Evolutionary conservation across 2,888 invertebrate genomes (phyloP), one percentile per base, ranked within the genome.

Genomic region (Lobophora halterata): DNA sequence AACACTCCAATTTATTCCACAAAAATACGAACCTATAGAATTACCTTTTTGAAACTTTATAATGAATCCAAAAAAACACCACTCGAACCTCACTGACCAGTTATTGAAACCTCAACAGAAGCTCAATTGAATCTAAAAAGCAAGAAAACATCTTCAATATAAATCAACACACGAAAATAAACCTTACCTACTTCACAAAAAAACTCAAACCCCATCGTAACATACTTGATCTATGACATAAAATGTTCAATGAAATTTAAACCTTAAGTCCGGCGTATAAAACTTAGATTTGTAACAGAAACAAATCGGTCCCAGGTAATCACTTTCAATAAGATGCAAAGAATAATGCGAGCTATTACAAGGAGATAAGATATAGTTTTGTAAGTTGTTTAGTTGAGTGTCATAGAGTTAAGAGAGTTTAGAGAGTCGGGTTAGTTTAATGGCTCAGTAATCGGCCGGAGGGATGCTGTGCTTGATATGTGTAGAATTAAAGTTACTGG

Each of bases 381-480:
- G 31, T 44, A 13, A 25, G 21, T 34, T 33, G 56, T 55, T 45
- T 56, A 52, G 58, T 58, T 51, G 49, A 32, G 66, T 49, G 61
- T 52, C 47, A 58, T 64, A 49, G 49, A 52, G 43, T 30, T 27
- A n/a, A n/a, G 40, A 43, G 29, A 33, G 47, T 37, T 30, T n/a
- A n/a, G n/a, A n/a, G 33, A 37, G 21, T 36, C 65, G 65, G 67
- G 54, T 61, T 66, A 71, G 71, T 72, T 75, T 78, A 81, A 82
- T 80, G 80, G 79, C 71, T 71, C 62, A 72, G 73, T 80, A 75
- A 80, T 79, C 77, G 79, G 70, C 73, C 49, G 10, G 10, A 43
- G 43, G 33, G 30, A 17, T 10, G 45, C 25, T 68, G 81, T 56
- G 68, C 77, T 76, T 80, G 81, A 82, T 79, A 76, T 75, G 76